phyloP scores from a whole-genome alignment of 2,888 invertebrate species.

The Psylliodes chrysocephalus region DNA sequence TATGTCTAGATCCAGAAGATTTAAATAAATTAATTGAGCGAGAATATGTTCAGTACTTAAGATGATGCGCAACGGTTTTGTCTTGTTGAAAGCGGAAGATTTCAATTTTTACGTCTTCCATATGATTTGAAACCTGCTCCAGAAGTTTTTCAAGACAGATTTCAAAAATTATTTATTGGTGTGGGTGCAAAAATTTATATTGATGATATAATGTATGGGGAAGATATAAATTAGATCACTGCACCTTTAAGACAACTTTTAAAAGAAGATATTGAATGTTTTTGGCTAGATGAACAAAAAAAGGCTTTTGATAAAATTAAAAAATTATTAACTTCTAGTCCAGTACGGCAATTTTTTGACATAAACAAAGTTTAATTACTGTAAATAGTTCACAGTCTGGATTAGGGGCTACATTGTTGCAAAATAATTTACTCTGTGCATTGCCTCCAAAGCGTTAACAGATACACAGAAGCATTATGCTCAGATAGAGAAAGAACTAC shows the following conservation, averaged over 20 bases:
- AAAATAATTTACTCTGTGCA: conserved; percentile 34
- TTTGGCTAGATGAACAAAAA: conserved; percentile 28
- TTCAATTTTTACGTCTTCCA: too few relatives aligned
- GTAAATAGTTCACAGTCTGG: conserved; percentile 49
- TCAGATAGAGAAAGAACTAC: conserved; percentile 38
- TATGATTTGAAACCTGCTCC: too few relatives aligned
- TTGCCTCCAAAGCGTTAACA: conserved; percentile 29
- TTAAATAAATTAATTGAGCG: conserved; percentile 39
- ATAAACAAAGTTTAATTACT: conserved; percentile 35
- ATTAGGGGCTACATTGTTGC: conserved; percentile 48
- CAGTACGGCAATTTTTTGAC: conserved; percentile 36
- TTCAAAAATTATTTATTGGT: too few relatives aligned
- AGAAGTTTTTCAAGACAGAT: too few relatives aligned
- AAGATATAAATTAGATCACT: too few relatives aligned
- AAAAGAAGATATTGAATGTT: not conserved
- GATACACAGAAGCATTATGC: conserved; percentile 27
- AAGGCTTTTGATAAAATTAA: conserved; percentile 31
- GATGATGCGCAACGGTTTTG: not conserved
- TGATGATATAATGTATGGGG: too few relatives aligned
- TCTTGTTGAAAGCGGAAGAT: too few relatives aligned
- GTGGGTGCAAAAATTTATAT: too few relatives aligned
- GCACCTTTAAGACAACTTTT: not conserved
- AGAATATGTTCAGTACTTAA: conserved; percentile 10
- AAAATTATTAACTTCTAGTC: conserved; percentile 18
- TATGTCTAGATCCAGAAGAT: conserved; percentile 37